Evolutionary conservation across 30 jellyfish, hydroid and myxozoan genomes (phyloP), one percentile per base, ranked within the genome.

Genomic region (Aurelia coerulea): DNA sequence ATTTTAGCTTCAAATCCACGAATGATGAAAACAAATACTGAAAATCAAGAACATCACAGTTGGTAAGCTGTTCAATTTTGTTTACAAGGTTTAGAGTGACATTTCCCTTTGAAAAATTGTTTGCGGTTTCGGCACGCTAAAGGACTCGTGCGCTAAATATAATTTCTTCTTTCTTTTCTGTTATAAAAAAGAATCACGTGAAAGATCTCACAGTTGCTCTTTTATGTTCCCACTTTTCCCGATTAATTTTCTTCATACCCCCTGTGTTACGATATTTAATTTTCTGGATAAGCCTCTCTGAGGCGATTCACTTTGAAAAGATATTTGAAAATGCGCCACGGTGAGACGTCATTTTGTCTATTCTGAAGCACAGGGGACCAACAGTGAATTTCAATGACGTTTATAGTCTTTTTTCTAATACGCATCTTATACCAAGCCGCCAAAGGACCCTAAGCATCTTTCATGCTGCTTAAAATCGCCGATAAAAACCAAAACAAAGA

Each of bases 381-480:
- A 60, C 88, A 19, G 88, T 29, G 41, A 63, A 17, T 10, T 35
- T 59, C 88, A 78, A 78, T 59, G 79, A 51, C 33, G 7, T 78
- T 63, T 62, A 78, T 63, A 60, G 78, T 34, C 88, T 78, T 78
- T 78, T 37, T 77, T 78, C 41, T 14, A 5, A 78, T 63, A 52
- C 88, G 60, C 76, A 14, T 15, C 50, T 60, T 78, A 78, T 59
- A 76, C 70, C 88, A 65, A 63, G 50, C 88, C 88, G 58, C 65
- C 88, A 78, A 78, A 78, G 72, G 88, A 49, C 64, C 78, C 78
- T 78, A 78, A 78, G 71, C 68, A 78, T 65, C 64, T 60, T 62
- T 78, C 88, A 78, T 65, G 88, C 88, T 78, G 88, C 79, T 63
- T 32, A 51, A 78, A 50, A 78, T 17, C 79, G 64, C 68, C 88